phyloP scores from a whole-genome alignment of 2,797 vertebrate species.

The Tapirus indicus region DNA sequence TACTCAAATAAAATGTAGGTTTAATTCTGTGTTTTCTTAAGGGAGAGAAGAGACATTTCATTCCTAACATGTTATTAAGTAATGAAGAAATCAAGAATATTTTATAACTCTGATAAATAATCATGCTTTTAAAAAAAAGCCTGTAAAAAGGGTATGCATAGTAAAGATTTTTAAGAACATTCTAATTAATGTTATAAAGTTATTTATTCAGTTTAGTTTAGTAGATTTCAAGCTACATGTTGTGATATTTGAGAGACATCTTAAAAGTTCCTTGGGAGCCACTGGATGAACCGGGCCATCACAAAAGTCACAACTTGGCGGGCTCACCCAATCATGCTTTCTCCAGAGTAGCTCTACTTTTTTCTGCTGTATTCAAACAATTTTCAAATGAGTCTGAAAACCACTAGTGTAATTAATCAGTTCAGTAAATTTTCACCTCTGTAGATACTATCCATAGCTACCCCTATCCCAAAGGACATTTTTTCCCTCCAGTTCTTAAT shows the following conservation, averaged over 20 bases:
- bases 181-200: background rate
- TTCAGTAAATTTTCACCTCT: background rate
- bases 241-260: background rate
- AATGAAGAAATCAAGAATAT: background rate
- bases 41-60: background rate
- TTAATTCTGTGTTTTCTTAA: background rate
- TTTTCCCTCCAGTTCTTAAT: background rate
- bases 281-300: background rate
- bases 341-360: background rate
- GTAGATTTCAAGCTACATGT: background rate
- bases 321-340: background rate
- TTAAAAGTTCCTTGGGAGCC: too few species aligned
- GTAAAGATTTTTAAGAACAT: background rate
- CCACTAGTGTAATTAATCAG: background rate
- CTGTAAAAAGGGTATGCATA: too few species aligned
- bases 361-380: background rate
- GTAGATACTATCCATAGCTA: background rate
- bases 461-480: background rate
- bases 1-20: background rate
- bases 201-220: background rate
- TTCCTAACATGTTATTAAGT: background rate
- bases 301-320: background rate
- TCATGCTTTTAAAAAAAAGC: background rate
- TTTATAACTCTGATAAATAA: background rate
- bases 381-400: background rate